Percentiles rank a stretch among this genome's conserved stretches.
Conservation (phyloP, 2,888 invertebrate species). For the Axea sp. region DNA sequence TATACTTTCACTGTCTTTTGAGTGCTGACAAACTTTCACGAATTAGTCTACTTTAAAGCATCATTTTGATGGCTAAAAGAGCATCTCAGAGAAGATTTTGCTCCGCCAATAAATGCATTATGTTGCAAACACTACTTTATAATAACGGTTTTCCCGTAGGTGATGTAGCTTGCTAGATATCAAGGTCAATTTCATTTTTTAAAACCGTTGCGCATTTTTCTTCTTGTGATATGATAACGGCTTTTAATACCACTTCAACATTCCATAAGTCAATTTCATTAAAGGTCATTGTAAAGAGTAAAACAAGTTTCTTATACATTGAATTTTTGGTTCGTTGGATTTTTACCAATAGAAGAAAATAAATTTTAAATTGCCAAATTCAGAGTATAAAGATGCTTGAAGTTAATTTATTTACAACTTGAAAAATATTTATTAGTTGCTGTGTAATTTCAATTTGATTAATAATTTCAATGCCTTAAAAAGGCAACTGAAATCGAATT, state of each 20-base stretch:
- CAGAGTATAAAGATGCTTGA: too few relatives aligned
- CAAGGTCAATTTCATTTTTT: constrained; percentile 53
- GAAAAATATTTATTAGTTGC: too few relatives aligned
- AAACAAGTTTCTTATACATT: neutral
- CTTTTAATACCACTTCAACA: constrained; percentile 52
- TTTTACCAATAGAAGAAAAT: too few relatives aligned
- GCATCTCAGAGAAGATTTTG: neutral
- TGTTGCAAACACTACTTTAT: constrained; percentile 32
- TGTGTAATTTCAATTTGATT: too few relatives aligned
- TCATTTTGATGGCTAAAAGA: neutral
- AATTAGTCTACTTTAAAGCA: neutral
- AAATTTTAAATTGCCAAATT: too few relatives aligned
- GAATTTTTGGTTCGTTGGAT: constrained; percentile 8
- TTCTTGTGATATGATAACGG: constrained; percentile 49
- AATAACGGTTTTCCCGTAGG: constrained; percentile 47
- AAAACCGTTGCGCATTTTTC: constrained; percentile 14
- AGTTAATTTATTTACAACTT: too few relatives aligned
- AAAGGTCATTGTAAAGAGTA: constrained; percentile 50
- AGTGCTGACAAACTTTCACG: neutral
- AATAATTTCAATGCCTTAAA: too few relatives aligned
- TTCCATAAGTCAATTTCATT: constrained; percentile 55
- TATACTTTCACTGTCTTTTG: constrained; percentile 8
- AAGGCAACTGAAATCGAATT: too few relatives aligned
- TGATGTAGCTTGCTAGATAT: constrained; percentile 53
- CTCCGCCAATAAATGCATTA: constrained; percentile 20